Evolutionary conservation across 2,797 vertebrate genomes (phyloP).

Genomic region (Enteromius afrohamiltoni): DNA sequence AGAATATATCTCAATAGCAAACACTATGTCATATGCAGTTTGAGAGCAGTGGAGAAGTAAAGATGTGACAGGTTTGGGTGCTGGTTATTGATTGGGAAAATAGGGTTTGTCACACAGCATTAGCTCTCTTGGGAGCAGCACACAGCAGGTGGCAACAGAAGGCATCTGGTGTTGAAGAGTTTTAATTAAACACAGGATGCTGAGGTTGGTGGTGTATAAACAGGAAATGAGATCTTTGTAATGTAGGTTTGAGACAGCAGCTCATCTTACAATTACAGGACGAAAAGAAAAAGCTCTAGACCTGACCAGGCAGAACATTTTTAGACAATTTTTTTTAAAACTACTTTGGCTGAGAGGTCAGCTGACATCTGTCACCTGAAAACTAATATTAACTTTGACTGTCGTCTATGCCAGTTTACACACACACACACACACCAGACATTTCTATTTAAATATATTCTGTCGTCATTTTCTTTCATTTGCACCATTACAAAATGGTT

Average conservation of each 20-base stretch:
- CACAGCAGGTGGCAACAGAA: conserved; percentile 81
- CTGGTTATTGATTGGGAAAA: conserved; percentile 86
- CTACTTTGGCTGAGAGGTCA: not conserved
- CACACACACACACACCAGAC: no score
- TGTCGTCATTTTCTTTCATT: not conserved
- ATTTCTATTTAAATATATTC: not conserved
- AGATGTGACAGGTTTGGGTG: conserved; percentile 83
- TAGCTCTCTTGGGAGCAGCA: conserved; percentile 82
- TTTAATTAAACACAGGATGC: conserved; percentile 85
- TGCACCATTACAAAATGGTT: not conserved
- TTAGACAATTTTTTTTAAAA: not conserved
- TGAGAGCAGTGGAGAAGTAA: conserved; percentile 48
- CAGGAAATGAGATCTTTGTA: conserved; percentile 82
- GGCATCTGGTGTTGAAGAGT: conserved; percentile 81
- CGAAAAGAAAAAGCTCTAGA: not conserved
- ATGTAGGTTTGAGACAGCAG: conserved; percentile 70
- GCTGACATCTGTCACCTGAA: not conserved
- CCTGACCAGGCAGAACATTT: not conserved
- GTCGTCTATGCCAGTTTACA: not conserved
- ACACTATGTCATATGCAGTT: conserved; percentile 33
- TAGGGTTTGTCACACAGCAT: conserved; percentile 85
- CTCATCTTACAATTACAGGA: conserved; percentile 14
- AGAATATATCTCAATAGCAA: conserved; percentile 37
- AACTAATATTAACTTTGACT: not conserved
- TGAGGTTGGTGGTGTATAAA: conserved; percentile 82